Percentiles rank a stretch among this genome's conserved stretches.
phyloP scores from a whole-genome alignment of 2,888 invertebrate genomes.

The Acronicta leporina region DNA sequence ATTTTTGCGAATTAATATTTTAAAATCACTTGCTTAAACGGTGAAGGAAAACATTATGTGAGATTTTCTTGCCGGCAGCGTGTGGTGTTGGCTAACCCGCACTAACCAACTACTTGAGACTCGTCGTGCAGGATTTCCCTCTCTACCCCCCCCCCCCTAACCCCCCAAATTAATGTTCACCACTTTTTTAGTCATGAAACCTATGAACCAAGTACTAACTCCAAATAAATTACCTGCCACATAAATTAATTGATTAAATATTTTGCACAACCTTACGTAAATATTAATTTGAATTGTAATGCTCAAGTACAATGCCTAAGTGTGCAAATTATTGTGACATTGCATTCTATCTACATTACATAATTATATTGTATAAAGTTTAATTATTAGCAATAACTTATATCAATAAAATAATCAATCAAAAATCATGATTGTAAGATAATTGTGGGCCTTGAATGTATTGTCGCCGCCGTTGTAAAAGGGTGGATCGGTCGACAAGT shows the following conservation, averaged over 20 bases:
- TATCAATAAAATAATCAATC: conserved; percentile 50
- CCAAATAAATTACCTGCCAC: conserved; percentile 1
- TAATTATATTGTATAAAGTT: conserved; percentile 11
- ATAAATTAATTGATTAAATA: conserved; percentile 15
- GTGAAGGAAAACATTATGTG: too few relatives aligned
- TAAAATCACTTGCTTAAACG: too few relatives aligned
- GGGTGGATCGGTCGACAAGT: conserved; percentile 33
- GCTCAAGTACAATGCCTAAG: conserved; percentile 38
- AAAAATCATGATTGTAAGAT: conserved; percentile 34
- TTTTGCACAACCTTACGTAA: conserved; percentile 38
- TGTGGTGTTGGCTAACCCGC: too few relatives aligned
- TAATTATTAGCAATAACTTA: conserved; percentile 47
- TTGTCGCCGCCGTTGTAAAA: conserved; percentile 40
- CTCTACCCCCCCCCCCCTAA: too few relatives aligned
- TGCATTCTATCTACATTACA: conserved; percentile 5
- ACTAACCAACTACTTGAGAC: too few relatives aligned
- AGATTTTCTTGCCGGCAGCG: too few relatives aligned
- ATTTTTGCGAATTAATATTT: too few relatives aligned
- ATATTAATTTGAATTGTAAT: conserved; percentile 44
- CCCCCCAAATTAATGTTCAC: too few relatives aligned
- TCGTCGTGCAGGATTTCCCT: too few relatives aligned
- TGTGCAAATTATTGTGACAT: conserved; percentile 41
- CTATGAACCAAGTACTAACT: conserved; percentile 13
- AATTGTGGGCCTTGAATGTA: conserved; percentile 40
- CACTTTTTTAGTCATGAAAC: too few relatives aligned